A percentile compares a stretch with the other conserved stretches of the same genome.
These are phyloP conservation scores for Acanthosepion esculentum DNA, from an alignment of 2,888 invertebrate genomes.

Conservation along the genomic window DNA sequence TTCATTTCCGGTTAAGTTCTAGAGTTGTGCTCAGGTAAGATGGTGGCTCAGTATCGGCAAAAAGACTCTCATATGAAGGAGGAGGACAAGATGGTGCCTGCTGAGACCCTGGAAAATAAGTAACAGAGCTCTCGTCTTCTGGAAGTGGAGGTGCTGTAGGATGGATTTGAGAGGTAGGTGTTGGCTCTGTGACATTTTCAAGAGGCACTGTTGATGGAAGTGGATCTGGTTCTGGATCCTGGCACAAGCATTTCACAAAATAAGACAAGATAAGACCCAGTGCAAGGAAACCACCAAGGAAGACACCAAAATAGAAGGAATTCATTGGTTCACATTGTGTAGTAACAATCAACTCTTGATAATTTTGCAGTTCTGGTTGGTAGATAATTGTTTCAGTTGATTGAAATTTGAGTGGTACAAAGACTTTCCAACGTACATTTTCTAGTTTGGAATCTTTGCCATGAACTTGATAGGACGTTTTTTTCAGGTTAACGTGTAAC, in stretches of 20 bases:
- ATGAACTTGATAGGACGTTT: not conserved
- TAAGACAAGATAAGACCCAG: not conserved
- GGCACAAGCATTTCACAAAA: not conserved
- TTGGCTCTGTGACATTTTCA: not conserved
- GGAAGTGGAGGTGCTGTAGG: constrained; percentile 13
- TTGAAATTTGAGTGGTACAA: not conserved
- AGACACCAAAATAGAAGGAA: not conserved
- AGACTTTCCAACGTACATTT: not conserved
- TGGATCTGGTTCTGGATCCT: not conserved
- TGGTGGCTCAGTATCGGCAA: not conserved
- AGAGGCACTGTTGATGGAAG: not conserved
- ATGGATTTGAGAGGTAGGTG: not conserved
- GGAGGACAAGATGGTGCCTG: not conserved
- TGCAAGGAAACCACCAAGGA: not conserved
- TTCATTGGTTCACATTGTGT: not conserved
- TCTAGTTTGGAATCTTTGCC: not conserved
- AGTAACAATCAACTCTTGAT: not conserved
- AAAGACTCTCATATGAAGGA: not conserved
- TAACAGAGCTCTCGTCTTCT: not conserved
- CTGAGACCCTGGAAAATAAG: not conserved
- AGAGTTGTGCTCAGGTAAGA: not conserved
- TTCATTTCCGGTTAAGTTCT: not conserved
- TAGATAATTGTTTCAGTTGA: not conserved
- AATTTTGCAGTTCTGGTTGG: not conserved
- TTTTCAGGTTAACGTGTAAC: not conserved